Base-by-base conservation (phyloP, 2,797 vertebrate genomes). In the Paguma larvata region DNA sequence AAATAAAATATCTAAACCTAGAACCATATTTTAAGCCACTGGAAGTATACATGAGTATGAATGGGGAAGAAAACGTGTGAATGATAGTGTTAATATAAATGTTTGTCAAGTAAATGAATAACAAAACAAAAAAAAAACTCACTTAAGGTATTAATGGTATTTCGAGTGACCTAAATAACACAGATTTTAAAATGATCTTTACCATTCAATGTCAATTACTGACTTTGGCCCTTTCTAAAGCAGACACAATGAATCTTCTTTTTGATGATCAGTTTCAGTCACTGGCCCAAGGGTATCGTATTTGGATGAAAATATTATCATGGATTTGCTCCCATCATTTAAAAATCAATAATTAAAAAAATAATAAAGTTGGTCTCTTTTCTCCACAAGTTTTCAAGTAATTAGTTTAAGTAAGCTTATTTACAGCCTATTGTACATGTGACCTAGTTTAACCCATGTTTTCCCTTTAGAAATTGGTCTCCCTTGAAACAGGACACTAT, bases 311-410 rank as follows among this genome's bases (percentile, higher is more conserved):
- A 89, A 94, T 83, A 63, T 38, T 23, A 53, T 82, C 65, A 25
- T 65, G 56, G 79, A 95, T 97, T 78, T 97, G 96, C 67, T 95
- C 95, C 90, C 83, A 70, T 67, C 46, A 94, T 83, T 85, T 92
- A 88, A 92, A 96, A 96, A 93, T 75, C 73, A 91, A 83, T 68
- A 84, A 88, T 85, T 91, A 88, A 92, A 93, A 85, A 95, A 95
- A 88, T 70, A 96, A 96, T 68, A 63, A 68, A 11, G 11, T 85
- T 96, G 96, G 92, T 97, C 85, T 97, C 89, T 85, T 91, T 86
- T 67, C 34, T 38, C 91, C 89, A 88, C 44, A 79, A 30, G 73
- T 94, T 83, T 96, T 97, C 97, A 98, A 97, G 97, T 97, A 93
- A 94, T 62, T 86, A 83, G 85, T 95, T 95, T 84, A 92, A 83